phyloP scores from a whole-genome alignment of 2,113 vertebrate species.

The Baryphthengus martii region DNA sequence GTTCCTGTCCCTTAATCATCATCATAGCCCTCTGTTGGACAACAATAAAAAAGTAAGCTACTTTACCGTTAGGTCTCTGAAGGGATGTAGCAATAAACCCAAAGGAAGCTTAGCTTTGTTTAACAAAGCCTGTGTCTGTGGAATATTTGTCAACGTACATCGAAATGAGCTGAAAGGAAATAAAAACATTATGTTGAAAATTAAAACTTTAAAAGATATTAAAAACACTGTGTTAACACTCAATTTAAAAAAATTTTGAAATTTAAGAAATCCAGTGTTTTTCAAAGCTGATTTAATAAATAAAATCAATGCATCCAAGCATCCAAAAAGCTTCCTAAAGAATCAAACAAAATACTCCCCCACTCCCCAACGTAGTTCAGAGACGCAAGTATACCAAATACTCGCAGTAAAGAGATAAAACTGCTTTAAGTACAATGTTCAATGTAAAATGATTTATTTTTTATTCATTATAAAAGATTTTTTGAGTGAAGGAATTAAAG shows the following conservation, averaged over 20 bases:
- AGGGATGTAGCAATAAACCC: slow-evolving; percentile 93
- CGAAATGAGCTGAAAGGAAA: slow-evolving; percentile 85
- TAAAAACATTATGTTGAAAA: background rate
- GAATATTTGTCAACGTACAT: slow-evolving; percentile 91
- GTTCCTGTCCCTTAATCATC: too few species aligned
- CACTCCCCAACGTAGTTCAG: background rate
- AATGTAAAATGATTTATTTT: background rate
- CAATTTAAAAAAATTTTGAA: background rate
- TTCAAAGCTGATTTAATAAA: background rate
- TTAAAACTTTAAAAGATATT: background rate
- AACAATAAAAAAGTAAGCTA: background rate
- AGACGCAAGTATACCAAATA: background rate
- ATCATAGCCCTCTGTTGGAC: too few species aligned
- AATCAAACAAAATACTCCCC: background rate
- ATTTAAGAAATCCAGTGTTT: background rate
- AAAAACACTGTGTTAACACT: background rate
- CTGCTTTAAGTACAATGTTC: background rate
- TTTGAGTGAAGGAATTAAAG: background rate
- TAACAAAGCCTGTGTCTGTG: slow-evolving; percentile 92
- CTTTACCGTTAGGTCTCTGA: slow-evolving; percentile 93
- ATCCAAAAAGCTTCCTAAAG: background rate
- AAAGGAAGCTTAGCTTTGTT: slow-evolving; percentile 96
- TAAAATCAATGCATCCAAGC: background rate
- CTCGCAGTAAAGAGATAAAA: background rate
- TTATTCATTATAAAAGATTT: background rate